Evolutionary conservation across 2,888 invertebrate species (phyloP).

Genomic region (Metopia argyrocephala): DNA sequence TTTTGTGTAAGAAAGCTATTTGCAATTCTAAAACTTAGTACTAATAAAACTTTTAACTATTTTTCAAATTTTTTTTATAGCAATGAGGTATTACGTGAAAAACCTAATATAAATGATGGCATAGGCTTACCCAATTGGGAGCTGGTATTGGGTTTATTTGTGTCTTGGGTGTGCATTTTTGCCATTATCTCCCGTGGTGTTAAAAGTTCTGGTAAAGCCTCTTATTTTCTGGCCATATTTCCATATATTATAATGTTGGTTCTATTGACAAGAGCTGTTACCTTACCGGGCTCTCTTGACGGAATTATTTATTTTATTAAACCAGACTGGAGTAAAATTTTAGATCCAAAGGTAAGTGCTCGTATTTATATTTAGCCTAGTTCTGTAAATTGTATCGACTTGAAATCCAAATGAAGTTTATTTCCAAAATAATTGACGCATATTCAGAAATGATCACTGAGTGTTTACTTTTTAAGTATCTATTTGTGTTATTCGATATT

Average conservation of each 20-base stretch:
- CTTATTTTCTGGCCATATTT: constrained; percentile 87
- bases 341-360: constrained; percentile 79
- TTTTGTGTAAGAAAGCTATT: constrained; percentile 79
- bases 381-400: too few species aligned
- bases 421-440: too few species aligned
- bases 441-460: too few species aligned
- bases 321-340: constrained; percentile 83
- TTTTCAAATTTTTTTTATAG: constrained; percentile 71
- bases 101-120: constrained; percentile 79
- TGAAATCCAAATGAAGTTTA: too few species aligned
- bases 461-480: too few species aligned
- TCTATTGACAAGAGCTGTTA: constrained; percentile 82
- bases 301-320: constrained; percentile 84
- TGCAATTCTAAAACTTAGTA: neutral
- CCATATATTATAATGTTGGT: constrained; percentile 84
- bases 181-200: constrained; percentile 81
- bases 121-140: constrained; percentile 81
- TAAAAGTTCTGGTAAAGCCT: constrained; percentile 83
- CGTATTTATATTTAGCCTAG: neutral
- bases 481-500: too few species aligned
- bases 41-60: neutral
- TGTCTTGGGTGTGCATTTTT: constrained; percentile 80
- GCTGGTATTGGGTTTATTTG: constrained; percentile 79
- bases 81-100: constrained; percentile 80
- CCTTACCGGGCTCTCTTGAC: constrained; percentile 81